Evolutionary conservation across 2,888 invertebrate species (phyloP), one percentile per base, ranked within the genome.

Genomic region (Andrena chrysosceles): DNA sequence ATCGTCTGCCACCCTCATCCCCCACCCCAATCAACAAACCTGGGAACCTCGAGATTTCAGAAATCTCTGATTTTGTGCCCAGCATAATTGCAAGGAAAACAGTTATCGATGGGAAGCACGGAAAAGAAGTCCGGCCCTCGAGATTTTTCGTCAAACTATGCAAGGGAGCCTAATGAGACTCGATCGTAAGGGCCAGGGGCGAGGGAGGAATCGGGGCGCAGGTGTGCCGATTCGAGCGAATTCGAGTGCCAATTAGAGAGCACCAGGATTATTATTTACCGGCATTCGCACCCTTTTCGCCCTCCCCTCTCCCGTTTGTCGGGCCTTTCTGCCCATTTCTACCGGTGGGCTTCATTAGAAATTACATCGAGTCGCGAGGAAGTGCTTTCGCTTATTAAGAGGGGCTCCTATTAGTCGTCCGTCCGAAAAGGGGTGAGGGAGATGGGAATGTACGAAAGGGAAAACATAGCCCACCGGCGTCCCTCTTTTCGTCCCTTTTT

Each of bases 381-480:
- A 79, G 84, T 84, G 76, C 76, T 73, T 81, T 74, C 81, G 73
- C 73, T 85, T 85, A 85, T 85, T 81, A 84, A 81, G 76, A 72
- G 73, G 75, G 23, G 26, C 31, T 77, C 84, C 73, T 81, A 70
- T 85, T 84, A 84, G 75, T 59, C 64, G 68, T 67, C 66, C 48
- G 52, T 23, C 42, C 63, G 84, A 23, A 69, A 69, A 62, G 29
- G 69, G 59, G 54, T 31, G 54, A 66, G 52, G 7, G 35, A 13
- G 4, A 3, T 2, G 5, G 16, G 31, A 48, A 8, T n/a, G 8
- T 1, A 26, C n/a, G 31, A 16, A n/a, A 4, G 26, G 13, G 62
- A 62, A 59, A 26, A 7, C 1, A n/a, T 7, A 26, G 1, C 10
- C 10, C 16, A 26, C 0, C 54, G 4, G 60, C 29, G 56, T 23